Percentiles rank a stretch among this genome's conserved stretches.
phyloP scores from a whole-genome alignment of 2,888 invertebrate species.

The Macrostomum cliftonense region DNA sequence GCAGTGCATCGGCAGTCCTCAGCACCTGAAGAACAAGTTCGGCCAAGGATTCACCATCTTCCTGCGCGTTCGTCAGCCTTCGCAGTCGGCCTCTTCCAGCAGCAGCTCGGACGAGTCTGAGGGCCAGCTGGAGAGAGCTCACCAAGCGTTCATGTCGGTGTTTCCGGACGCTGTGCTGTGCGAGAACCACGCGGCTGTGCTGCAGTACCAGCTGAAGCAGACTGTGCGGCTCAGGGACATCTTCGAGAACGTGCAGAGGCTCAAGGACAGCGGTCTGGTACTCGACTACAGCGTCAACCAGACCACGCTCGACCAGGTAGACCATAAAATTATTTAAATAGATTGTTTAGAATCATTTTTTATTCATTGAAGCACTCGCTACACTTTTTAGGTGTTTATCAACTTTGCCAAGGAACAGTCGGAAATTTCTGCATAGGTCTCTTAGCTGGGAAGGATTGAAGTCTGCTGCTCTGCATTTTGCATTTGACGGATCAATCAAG shows the following conservation, averaged over 20 bases:
- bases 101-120: too few species aligned
- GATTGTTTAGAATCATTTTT: too few species aligned
- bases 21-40: slow-evolving; percentile 40
- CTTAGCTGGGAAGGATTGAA: too few species aligned
- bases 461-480: too few species aligned
- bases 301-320: slow-evolving; percentile 44
- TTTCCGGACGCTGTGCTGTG: slow-evolving; percentile 1
- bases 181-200: slow-evolving; percentile 5
- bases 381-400: slow-evolving; percentile 41
- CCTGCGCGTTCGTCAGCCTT: slow-evolving; percentile 15
- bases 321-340: too few species aligned
- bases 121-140: too few species aligned
- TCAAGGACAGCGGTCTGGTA: slow-evolving; percentile 34
- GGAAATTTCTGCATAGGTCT: slow-evolving; percentile 26
- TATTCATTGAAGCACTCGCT: too few species aligned
- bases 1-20: slow-evolving; percentile 36
- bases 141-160: background rate
- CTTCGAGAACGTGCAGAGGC: slow-evolving; percentile 39
- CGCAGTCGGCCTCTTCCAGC: too few species aligned
- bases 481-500: too few species aligned
- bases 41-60: slow-evolving; percentile 35
- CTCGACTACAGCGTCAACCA: slow-evolving; percentile 43
- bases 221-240: slow-evolving; percentile 33
- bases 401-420: slow-evolving; percentile 40
- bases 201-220: slow-evolving; percentile 34